These are phyloP conservation scores for Hyperoplus lanceolatus DNA, from an alignment of 2,797 vertebrate species.

Conservation along the genomic window DNA sequence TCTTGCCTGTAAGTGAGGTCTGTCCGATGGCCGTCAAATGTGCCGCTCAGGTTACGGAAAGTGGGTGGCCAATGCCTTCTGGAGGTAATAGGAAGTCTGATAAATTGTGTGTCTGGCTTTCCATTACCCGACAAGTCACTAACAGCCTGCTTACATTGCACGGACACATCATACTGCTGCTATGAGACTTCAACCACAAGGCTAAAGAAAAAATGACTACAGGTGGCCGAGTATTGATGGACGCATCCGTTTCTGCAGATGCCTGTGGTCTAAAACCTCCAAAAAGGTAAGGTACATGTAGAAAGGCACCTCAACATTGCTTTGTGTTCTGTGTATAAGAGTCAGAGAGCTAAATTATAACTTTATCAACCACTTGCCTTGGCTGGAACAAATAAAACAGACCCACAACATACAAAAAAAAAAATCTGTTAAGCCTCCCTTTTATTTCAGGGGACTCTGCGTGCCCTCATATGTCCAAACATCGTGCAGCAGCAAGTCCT, in stretches of 20 bases:
- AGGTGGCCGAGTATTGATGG: constrained; percentile 16
- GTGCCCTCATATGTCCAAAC: constrained; percentile 22
- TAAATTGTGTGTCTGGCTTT: background rate
- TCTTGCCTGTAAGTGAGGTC: constrained; percentile 56
- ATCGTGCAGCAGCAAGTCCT: constrained; percentile 43
- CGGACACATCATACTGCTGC: constrained; percentile 3
- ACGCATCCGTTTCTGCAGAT: constrained; percentile 28
- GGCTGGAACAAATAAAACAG: constrained; percentile 15
- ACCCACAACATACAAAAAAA: background rate
- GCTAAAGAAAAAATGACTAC: constrained; percentile 40
- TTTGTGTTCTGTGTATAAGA: constrained; percentile 40
- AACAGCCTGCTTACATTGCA: constrained; percentile 20
- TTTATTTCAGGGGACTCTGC: constrained; percentile 10
- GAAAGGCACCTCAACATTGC: constrained; percentile 77
- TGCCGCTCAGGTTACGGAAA: constrained; percentile 9
- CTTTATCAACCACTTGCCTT: background rate
- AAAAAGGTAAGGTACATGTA: constrained; percentile 68
- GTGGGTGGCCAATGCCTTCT: constrained; percentile 10
- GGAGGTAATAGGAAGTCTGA: background rate
- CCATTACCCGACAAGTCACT: background rate
- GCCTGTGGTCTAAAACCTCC: background rate
- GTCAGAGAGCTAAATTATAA: constrained; percentile 18
- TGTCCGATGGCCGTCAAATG: constrained; percentile 30
- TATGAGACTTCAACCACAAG: constrained; percentile 21
- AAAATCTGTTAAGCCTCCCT: constrained; percentile 15